Conservation (phyloP, 2,113 vertebrate species). For the Jaculus jaculus region DNA sequence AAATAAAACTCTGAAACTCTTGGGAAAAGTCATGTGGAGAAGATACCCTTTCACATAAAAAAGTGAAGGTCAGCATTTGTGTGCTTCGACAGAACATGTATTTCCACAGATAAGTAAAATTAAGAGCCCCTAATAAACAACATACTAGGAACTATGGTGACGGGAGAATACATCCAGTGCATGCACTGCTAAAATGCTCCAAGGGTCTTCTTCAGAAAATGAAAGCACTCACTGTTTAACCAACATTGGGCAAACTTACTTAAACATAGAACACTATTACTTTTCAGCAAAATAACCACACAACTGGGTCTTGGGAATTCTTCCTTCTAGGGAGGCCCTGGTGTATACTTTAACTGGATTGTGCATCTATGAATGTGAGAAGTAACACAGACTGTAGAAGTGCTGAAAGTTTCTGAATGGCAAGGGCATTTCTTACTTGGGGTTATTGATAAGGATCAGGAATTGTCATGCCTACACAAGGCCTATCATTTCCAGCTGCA, state of each 20-base stretch:
- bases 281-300: background rate
- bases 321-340: background rate
- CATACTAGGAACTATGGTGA: background rate
- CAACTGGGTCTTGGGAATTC: background rate
- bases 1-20: background rate
- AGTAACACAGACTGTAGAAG: accelerated
- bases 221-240: constrained; percentile 47
- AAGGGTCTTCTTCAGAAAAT: constrained; percentile 24
- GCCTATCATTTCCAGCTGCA: background rate
- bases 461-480: background rate
- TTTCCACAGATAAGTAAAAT: constrained; percentile 40
- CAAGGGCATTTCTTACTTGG: background rate
- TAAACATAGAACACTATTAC: constrained; percentile 23
- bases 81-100: background rate
- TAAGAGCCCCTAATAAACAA: constrained; percentile 4
- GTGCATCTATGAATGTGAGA: background rate
- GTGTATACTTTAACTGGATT: background rate
- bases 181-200: constrained; percentile 27
- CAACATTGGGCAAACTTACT: constrained; percentile 45
- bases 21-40: background rate
- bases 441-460: background rate
- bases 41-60: background rate
- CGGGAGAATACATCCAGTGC: constrained; percentile 8
- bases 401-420: background rate
- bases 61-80: constrained; percentile 38